phyloP scores from a whole-genome alignment of 1,140 invertebrate species.

The Andricus grossulariae region DNA sequence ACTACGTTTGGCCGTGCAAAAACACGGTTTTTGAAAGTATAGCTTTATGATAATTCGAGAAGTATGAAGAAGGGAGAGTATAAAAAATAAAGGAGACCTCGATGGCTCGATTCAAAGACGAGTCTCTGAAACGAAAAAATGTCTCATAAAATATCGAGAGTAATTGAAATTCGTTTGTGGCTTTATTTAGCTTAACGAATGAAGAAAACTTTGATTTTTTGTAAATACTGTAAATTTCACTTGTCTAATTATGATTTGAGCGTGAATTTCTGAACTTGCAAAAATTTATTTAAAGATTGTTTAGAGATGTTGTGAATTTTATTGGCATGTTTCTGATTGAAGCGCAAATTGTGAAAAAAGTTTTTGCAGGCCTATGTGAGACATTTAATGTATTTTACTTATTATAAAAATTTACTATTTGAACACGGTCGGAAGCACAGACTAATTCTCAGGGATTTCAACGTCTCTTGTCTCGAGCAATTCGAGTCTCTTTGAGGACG shows the following conservation, averaged over 20 bases:
- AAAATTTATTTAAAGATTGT: not conserved
- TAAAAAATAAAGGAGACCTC: too few relatives aligned
- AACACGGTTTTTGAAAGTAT: too few relatives aligned
- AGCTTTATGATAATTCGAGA: too few relatives aligned
- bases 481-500: not conserved
- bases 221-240: too few relatives aligned
- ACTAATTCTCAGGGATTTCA: slow-evolving; percentile 49
- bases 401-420: not conserved
- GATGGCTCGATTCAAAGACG: too few relatives aligned
- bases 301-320: slow-evolving; percentile 40
- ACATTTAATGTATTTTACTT: slow-evolving; percentile 17
- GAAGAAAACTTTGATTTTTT: too few relatives aligned
- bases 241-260: not conserved
- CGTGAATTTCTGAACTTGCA: not conserved
- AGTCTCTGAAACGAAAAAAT: too few relatives aligned
- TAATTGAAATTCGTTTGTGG: too few relatives aligned
- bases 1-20: too few relatives aligned
- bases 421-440: slow-evolving; percentile 36
- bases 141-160: too few relatives aligned
- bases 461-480: slow-evolving; percentile 21
- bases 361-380: slow-evolving; percentile 37
- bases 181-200: too few relatives aligned
- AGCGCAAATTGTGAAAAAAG: not conserved
- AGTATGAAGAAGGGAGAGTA: too few relatives aligned
- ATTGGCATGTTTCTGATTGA: not conserved